A percentile compares a stretch with the other conserved stretches of the same genome.
phyloP scores from a whole-genome alignment of 2,888 invertebrate species.

The Labia minor region DNA sequence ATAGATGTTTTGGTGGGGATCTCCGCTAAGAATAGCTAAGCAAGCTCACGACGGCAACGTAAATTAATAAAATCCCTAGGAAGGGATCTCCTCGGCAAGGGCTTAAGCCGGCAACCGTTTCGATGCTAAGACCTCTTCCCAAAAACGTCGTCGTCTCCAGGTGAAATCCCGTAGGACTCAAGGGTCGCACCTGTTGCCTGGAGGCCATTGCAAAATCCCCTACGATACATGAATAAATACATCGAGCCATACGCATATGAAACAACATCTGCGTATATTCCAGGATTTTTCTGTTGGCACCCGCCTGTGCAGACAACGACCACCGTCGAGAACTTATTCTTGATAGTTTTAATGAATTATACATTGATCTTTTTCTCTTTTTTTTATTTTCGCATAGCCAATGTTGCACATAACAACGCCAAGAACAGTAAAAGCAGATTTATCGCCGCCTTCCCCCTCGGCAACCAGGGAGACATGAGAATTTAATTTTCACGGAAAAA shows the following conservation, averaged over 20 bases:
- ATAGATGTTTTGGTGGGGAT: constrained; percentile 4
- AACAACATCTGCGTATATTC: neutral
- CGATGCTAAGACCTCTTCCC: neutral
- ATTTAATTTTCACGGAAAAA: neutral
- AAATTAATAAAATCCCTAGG: constrained; percentile 7
- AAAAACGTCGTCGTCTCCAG: neutral
- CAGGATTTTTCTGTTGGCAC: neutral
- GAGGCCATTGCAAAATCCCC: neutral
- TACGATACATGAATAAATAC: constrained; percentile 4
- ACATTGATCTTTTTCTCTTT: constrained; percentile 1
- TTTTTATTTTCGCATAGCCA: neutral
- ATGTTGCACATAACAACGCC: neutral
- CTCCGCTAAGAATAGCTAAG: neutral
- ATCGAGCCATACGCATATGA: neutral
- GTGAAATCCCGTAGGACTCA: neutral
- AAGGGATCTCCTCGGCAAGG: neutral
- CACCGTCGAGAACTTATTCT: too few relatives aligned
- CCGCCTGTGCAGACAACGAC: too few relatives aligned
- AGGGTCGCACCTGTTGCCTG: neutral
- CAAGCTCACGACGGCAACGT: neutral
- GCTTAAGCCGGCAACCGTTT: neutral
- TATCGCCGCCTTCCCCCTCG: neutral
- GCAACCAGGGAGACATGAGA: neutral
- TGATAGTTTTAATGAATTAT: neutral
- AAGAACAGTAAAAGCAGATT: constrained; percentile 8